phyloP scores from a whole-genome alignment of 1,140 invertebrate species.

The Aphelinus atriplicis region DNA sequence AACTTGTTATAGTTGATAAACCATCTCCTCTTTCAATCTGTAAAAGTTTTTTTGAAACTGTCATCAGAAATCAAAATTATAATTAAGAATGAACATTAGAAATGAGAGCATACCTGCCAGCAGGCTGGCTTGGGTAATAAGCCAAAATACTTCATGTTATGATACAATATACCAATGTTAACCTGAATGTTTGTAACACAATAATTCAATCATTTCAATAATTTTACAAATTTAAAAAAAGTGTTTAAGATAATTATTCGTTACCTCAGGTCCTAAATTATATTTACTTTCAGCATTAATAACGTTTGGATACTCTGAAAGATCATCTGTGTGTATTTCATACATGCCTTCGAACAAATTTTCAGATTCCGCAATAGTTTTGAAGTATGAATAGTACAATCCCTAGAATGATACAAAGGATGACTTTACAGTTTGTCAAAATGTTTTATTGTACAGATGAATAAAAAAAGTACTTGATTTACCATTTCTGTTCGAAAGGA shows the following conservation, averaged over 20 bases:
- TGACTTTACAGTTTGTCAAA: too few species aligned
- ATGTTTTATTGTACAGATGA: too few species aligned
- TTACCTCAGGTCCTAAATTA: constrained; percentile 85
- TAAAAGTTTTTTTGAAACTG: constrained; percentile 31
- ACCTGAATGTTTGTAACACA: constrained; percentile 63
- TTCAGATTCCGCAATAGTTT: constrained; percentile 77
- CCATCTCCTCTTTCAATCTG: constrained; percentile 73
- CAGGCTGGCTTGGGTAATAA: constrained; percentile 54
- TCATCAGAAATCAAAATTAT: constrained; percentile 8
- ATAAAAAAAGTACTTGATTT: constrained; percentile 33
- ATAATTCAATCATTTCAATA: neutral
- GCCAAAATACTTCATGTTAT: constrained; percentile 64
- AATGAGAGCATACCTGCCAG: constrained; percentile 54
- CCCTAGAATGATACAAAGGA: constrained; percentile 68
- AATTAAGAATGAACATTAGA: neutral
- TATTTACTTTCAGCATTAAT: constrained; percentile 86
- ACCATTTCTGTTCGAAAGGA: constrained; percentile 85
- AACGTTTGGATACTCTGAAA: constrained; percentile 81
- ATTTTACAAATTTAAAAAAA: too few species aligned
- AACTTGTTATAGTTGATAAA: constrained; percentile 75
- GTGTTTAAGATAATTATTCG: too few species aligned
- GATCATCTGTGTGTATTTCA: constrained; percentile 76
- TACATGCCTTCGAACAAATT: constrained; percentile 72
- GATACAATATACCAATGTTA: constrained; percentile 68
- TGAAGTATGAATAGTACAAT: constrained; percentile 89